Evolutionary conservation across 2,113 vertebrate species (phyloP).

Genomic region (Glaucomys volans): DNA sequence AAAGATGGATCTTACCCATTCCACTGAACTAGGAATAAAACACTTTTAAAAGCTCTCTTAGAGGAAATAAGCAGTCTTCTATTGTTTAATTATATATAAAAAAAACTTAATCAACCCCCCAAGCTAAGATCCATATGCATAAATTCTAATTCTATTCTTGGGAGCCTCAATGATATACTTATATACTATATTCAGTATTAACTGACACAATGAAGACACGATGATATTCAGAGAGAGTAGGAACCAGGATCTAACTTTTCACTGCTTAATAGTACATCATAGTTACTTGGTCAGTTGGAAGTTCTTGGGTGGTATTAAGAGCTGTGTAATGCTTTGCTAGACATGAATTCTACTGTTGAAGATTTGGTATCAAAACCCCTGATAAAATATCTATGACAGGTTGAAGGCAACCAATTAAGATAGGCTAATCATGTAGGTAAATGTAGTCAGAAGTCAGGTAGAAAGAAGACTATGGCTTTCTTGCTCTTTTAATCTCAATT

Average conservation of each 20-base stretch:
- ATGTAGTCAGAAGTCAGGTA: not conserved
- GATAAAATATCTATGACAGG: not conserved
- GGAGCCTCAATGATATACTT: not conserved
- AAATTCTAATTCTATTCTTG: not conserved
- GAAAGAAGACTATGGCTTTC: not conserved
- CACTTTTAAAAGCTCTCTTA: not conserved
- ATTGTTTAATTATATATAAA: not conserved
- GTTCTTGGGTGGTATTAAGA: not conserved
- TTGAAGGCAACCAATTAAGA: not conserved
- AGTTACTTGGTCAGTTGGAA: not conserved
- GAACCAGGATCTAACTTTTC: not conserved
- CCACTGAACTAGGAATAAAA: not conserved
- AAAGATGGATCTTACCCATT: not conserved
- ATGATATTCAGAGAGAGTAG: not conserved
- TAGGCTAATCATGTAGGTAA: not conserved
- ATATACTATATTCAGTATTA: not conserved
- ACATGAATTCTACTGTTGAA: not conserved
- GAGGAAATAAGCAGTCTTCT: not conserved
- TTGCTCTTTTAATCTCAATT: slow-evolving; percentile 21
- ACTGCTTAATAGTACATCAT: not conserved
- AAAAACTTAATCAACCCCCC: not conserved
- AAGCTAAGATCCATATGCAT: not conserved
- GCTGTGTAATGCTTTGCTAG: not conserved
- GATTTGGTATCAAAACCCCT: not conserved
- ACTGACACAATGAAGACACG: not conserved